Base-by-base conservation (phyloP, 2,113 vertebrate genomes). In the Cheilinus undulatus region DNA sequence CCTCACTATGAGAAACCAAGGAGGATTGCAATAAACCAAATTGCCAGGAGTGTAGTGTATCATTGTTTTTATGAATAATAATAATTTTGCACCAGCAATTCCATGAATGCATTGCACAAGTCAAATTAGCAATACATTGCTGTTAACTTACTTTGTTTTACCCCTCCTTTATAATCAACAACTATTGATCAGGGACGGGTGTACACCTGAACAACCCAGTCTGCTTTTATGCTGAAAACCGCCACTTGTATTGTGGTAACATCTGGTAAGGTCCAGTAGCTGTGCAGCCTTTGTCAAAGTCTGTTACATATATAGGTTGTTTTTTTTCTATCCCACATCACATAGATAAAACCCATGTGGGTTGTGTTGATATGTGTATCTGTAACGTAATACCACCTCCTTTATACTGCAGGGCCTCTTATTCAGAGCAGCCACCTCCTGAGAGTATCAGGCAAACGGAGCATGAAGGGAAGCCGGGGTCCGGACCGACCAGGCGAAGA, bases 401-500 rank as follows among this genome's bases (percentile, higher is more conserved):
- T 65, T 72, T 58, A 30, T 19, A 61, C 78, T 75, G 77, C 78
- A 88, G 80, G 87, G 80, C 52, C 62, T 80, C 62, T 52, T 81
- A 83, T 85, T 88, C 85, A 65, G 83, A 86, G 86, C 77, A 81
- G 79, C 69, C 48, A 60, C 76, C 89, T 87, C 88, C 70, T 60
- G 83, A 86, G 89, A 88, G 73, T 72, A 84, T 71, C 80, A 66
- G 81, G 86, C 88, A 93, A 92, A 92, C 84, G 81, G 90, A 93
- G 88, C 93, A 91, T 94, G 92, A 93, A 94, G 90, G 80, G 81
- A 91, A 91, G 74, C 83, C 74, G 69, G 82, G 81, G 90, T 78
- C 78, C 85, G 82, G 80, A 87, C 83, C 83, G 80, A 87, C 83
- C 83, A 80, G 84, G 82, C 86, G 88, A 91, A 93, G 86, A 86